A percentile compares a stretch with the other conserved stretches of the same genome.
Evolutionary conservation across 2,113 vertebrate species (phyloP).

Genomic region (Psophia crepitans): DNA sequence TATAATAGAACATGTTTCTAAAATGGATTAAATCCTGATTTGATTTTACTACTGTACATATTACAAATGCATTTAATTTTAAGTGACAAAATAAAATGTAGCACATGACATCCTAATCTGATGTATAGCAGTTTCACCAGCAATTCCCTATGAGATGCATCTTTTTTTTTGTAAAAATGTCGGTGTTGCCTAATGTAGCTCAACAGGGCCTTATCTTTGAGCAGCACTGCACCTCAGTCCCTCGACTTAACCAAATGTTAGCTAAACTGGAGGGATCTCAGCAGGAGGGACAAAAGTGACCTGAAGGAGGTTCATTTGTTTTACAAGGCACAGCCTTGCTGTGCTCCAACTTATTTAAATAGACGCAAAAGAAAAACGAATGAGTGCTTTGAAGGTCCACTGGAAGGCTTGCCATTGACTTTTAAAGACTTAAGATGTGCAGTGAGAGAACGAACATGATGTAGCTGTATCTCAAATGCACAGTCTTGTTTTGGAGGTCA

Average conservation of each 20-base stretch:
- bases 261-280: neutral
- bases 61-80: conserved; percentile 68
- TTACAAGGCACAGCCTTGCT: neutral
- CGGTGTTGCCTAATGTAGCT: neutral
- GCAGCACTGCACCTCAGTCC: neutral
- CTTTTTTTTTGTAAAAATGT: neutral
- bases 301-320: neutral
- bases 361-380: neutral
- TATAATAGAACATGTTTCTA: conserved; percentile 33
- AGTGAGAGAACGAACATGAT: neutral
- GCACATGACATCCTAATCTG: conserved; percentile 24
- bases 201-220: neutral
- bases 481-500: conserved; percentile 13
- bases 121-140: conserved; percentile 16
- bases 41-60: conserved; percentile 59
- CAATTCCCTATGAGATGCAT: neutral
- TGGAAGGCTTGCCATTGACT: neutral
- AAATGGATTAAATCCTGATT: conserved; percentile 56
- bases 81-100: conserved; percentile 64
- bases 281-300: neutral
- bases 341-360: neutral
- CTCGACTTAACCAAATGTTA: neutral
- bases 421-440: neutral
- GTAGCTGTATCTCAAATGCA: conserved; percentile 3
- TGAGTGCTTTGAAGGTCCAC: neutral